phyloP scores from a whole-genome alignment of 2,113 vertebrate species.

The Spilogale gracilis region DNA sequence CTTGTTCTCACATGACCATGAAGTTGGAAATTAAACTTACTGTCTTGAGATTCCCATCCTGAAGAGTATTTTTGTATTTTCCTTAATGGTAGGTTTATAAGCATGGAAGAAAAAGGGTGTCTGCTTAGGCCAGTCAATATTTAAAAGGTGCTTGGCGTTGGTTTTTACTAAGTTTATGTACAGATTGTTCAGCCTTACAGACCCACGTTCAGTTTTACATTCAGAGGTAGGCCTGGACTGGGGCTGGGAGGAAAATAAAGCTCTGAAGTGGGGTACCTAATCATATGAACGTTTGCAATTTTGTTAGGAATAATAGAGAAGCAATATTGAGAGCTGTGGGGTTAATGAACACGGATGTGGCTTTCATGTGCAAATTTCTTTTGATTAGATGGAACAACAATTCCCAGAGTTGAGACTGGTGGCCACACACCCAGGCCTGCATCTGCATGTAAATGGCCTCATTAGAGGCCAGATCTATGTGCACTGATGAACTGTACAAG shows the following conservation, averaged over 20 bases:
- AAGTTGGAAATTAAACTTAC: slow-evolving; percentile 78
- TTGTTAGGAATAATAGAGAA: slow-evolving; percentile 82
- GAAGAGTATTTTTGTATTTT: slow-evolving; percentile 63
- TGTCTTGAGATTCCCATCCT: slow-evolving; percentile 37
- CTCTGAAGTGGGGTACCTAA: slow-evolving; percentile 75
- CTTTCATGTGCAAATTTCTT: slow-evolving; percentile 91
- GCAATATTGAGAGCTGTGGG: slow-evolving; percentile 78
- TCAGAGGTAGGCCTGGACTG: neutral
- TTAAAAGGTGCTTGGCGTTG: neutral
- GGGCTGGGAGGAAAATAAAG: slow-evolving; percentile 68
- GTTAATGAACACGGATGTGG: slow-evolving; percentile 86
- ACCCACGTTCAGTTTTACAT: slow-evolving; percentile 17
- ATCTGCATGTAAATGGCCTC: slow-evolving; percentile 89
- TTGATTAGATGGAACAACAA: slow-evolving; percentile 88
- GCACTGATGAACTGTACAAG: slow-evolving; percentile 81
- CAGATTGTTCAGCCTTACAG: slow-evolving; percentile 60
- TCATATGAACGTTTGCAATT: slow-evolving; percentile 77
- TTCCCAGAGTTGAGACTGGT: slow-evolving; percentile 85
- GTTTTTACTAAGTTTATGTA: neutral
- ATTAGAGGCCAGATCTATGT: slow-evolving; percentile 84
- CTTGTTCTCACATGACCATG: slow-evolving; percentile 74
- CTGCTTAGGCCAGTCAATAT: neutral
- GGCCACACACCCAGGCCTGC: slow-evolving; percentile 82
- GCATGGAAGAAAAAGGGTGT: neutral
- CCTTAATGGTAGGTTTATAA: slow-evolving; percentile 37